Conservation (phyloP, 2,888 invertebrate genomes). For the Mamestra brassicae region DNA sequence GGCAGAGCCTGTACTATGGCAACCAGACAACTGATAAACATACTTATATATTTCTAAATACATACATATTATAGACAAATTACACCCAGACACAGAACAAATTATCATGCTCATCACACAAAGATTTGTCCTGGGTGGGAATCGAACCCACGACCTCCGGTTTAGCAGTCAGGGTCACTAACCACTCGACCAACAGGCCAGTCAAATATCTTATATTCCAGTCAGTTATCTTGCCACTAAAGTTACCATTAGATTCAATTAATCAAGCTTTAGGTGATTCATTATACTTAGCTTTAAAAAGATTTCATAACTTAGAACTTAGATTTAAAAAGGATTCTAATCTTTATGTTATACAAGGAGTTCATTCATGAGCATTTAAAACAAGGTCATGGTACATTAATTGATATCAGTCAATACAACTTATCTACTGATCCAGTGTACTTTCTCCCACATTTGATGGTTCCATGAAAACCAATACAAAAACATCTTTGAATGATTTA, state of each 20-base stretch:
- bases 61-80: too few species aligned
- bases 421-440: conserved; percentile 9
- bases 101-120: too few species aligned
- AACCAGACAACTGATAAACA: too few species aligned
- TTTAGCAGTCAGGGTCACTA: too few species aligned
- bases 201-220: too few species aligned
- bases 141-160: too few species aligned
- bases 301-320: conserved; percentile 5
- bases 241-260: conserved; percentile 11
- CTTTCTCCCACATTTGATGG: conserved; percentile 14
- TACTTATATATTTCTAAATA: too few species aligned
- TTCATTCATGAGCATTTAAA: conserved; percentile 13
- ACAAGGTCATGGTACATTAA: conserved; percentile 4
- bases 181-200: too few species aligned
- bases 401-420: conserved; percentile 10
- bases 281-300: conserved; percentile 14
- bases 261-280: conserved; percentile 19
- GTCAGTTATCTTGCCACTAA: neutral
- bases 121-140: too few species aligned
- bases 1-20: too few species aligned
- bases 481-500: conserved; percentile 21
- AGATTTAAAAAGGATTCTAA: conserved; percentile 4
- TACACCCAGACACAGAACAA: too few species aligned
- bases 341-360: neutral
- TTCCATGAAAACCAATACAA: conserved; percentile 18